Base-by-base conservation (phyloP, 1,140 invertebrate species). In the Camponotus pennsylvanicus region DNA sequence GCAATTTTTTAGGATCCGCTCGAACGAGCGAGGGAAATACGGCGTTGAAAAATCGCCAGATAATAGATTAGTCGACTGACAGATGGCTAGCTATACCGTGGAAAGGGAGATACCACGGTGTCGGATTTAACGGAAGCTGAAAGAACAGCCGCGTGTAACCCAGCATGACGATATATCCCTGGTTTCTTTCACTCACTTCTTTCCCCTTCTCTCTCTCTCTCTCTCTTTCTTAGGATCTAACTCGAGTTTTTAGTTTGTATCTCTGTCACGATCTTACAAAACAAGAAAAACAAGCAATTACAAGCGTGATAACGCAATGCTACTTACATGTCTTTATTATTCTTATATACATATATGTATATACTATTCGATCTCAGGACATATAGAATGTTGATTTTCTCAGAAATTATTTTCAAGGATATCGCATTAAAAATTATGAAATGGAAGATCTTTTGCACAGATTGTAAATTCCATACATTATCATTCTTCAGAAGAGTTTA, bases 21-120 rank as follows among this genome's bases (percentile, higher is more conserved):
- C 57, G 79, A 61, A n/a, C 49, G 42, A 61, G 13, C 49, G 52
- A 57, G 69, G 34, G 34, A 86, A 63, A 69, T 64, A 45, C 45
- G 37, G 85, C 75, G 76, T 80, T 87, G 85, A 88, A 88, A 88
- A 88, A 87, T 88, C 86, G 70, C 32, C 76, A 57, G 87, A 88
- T 88, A 87, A 88, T 87, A 85, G 87, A 88, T 88, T 88, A 88
- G 75, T 82, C 85, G 77, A 37, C 49, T 88, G 87, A 86, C 87
- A 88, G 87, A 88, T 88, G 85, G 85, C 57, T 77, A 64, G 75
- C 85, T 86, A 52, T 70, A 45, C 27, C n/a, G 34, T 49, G 13
- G 61, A 82, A 69, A 78, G 73, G 61, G 85, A 77, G 66, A 86
- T 78, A 86, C 57, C 37, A 75, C 71, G 52, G 37, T 87, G 66